Evolutionary conservation across 2,888 invertebrate genomes (phyloP), one percentile per base, ranked within the genome.

Genomic region (Cepaea hortensis): DNA sequence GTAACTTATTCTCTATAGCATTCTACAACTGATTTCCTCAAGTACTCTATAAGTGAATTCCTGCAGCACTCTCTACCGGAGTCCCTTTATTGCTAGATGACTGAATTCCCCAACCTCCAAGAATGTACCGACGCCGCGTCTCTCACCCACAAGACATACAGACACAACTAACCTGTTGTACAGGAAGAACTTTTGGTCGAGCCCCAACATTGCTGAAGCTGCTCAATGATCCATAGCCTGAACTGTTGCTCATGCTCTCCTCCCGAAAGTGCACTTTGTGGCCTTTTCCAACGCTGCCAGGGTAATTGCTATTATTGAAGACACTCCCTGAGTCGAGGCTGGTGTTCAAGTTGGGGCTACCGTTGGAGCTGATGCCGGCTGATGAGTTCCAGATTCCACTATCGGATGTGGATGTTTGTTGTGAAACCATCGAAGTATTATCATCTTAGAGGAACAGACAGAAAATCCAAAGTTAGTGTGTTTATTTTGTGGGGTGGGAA

Each of bases 211-310:
- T 89, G 68, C 87, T 87, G 20, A 90, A 89, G 76, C 91, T 91
- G 87, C 90, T 90, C 35, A 92, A 73, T n/a, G 93, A 92, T 15
- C 91, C 92, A 86, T 92, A 92, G 4, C 93, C 92, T 18, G 92
- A 92, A 82, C 92, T 92, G 85, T 91, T 91, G 4, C 91, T 91
- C 1, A 91, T 90, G 84, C 92, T 92, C 88, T 91, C 90, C 23
- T 92, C 92, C 11, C 91, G 87, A 70, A 89, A 89, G 84, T 92
- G 91, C 76, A 90, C 90, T 81, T 88, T 89, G 72, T 87, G 86
- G 75, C 87, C 85, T 82, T 86, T 89, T n/a, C 88, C 87, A 73
- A 55, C 55, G 6, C 68, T 86, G 62, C 70, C 68, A 9, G 35
- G 46, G 68, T 81, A 55, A 11, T 55, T 62, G 50, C 83, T 55